Evolutionary conservation across 2,797 vertebrate species (phyloP), one percentile per base, ranked within the genome.

Genomic region (Schizopygopsis pylzovi): DNA sequence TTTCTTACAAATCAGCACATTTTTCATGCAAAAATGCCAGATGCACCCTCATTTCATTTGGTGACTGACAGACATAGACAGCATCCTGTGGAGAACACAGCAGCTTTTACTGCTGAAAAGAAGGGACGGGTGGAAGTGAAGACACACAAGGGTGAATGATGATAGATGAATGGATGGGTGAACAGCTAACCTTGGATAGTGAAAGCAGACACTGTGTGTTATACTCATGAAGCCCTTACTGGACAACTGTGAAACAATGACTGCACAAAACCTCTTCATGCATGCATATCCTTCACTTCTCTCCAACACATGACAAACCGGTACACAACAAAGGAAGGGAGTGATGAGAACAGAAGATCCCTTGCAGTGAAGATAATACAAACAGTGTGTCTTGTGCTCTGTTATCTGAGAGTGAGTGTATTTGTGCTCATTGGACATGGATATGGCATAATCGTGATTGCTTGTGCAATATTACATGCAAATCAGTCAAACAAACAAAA

Each of bases 381-480:
- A 79, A 75, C 63, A 82, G 20, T 52, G 78, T 83, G 73, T 78
- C 89, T 81, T 78, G 88, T 90, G 89, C 75, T 68, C 87, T 84
- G 25, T 75, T 87, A 91, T 87, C 87, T 72, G 78, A 89, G 88
- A 80, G 82, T 86, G 83, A 76, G 88, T 73, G 77, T 63, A 82
- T 87, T 54, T 78, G 88, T 91, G 91, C 87, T 89, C 79, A 83
- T 84, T 90, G 90, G 61, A 90, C 1, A 10, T 18, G 10, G 63
- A 84, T 83, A 52, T 87, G 16, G 84, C 18, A 81, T 54, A 79
- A 81, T 79, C 88, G 83, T 52, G 89, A 92, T 90, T 86, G 88
- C 88, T 91, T 90, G 84, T 89, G 90, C 76, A 86, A 80, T 6
- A 33, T 91, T 59, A 65, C 94, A 95, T 95, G 95, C 95, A 95